Base-by-base conservation (phyloP, 2,113 vertebrate genomes). In the Pavo muticus region DNA sequence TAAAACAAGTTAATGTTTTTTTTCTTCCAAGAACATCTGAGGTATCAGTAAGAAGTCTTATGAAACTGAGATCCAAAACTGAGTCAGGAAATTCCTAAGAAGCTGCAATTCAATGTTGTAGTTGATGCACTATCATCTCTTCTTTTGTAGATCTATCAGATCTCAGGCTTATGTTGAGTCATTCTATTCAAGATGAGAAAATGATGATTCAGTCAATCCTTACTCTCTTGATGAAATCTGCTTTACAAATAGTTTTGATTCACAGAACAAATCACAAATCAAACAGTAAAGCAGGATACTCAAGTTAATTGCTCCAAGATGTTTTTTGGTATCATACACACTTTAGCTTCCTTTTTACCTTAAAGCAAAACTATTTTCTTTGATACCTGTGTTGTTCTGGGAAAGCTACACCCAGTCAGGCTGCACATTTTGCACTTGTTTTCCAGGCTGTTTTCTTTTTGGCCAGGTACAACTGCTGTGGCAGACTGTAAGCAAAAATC, bases 181-280 rank as follows among this genome's bases (percentile, higher is more conserved):
- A 74, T 70, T 75, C 37, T 59, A 48, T 70, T 81, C 29, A 81
- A 27, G 30, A 86, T 27, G n/a, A 74, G 76, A 77, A 92, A 93
- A 84, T 77, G 27, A 45, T 71, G 79, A 81, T 71, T 80, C 63
- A 81, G 75, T 76, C 63, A 89, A 21, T 5, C 77, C 79, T 85
- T 76, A 65, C 37, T 72, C 14, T 80, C 32, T 57, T 48, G 29
- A 92, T 79, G 39, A 87, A 93, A 84, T 76, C 23, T 40, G 73
- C 37, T 73, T 90, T 80, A 75, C 7, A 72, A 85, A 65, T 44
- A 67, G 19, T 90, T 89, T 90, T 83, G 37, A 93, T 76, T 91
- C 71, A 42, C 59, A 63, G 30, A 85, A 83, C 54, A 91, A 45
- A 73, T 45, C 25, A 91, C 70, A 91, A 90, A 93, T 87, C 40